Evolutionary conservation across 2,797 vertebrate genomes (phyloP).

Genomic region (Amblyraja radiata): DNA sequence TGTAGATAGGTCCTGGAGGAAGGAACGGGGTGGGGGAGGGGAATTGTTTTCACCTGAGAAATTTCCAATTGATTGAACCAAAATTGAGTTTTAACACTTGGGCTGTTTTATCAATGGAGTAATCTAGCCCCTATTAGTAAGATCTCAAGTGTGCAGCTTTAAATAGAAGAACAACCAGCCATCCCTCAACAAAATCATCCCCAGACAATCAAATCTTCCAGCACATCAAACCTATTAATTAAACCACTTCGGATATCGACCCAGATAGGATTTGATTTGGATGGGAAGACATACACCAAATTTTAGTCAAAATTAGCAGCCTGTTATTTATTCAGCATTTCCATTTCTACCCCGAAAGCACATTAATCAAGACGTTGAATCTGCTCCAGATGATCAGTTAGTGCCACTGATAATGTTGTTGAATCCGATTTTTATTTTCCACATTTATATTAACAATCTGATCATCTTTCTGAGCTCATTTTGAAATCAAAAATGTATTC

Average conservation of each 20-base stretch:
- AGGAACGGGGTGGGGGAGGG: not conserved
- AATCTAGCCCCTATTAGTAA: not conserved
- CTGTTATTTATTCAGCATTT: not conserved
- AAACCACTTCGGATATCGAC: not conserved
- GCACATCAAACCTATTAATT: not conserved
- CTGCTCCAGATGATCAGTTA: not conserved
- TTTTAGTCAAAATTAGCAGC: not conserved
- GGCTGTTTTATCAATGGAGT: not conserved
- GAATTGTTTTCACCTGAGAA: not conserved
- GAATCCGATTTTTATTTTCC: not conserved
- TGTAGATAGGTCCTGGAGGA: not conserved
- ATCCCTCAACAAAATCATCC: not conserved
- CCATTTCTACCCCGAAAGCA: not conserved
- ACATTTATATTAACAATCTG: not conserved
- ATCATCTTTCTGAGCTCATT: not conserved
- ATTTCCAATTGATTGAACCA: not conserved
- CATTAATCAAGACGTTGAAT: not conserved
- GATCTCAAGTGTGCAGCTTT: not conserved
- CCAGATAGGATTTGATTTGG: not conserved
- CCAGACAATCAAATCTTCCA: not conserved
- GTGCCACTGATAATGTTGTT: conserved; percentile 13
- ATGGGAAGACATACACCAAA: not conserved
- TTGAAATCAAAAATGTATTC: not conserved
- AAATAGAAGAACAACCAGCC: not conserved
- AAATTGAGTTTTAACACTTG: not conserved